Percentiles rank a stretch among this genome's conserved stretches.
Conservation (phyloP, 2,888 invertebrate genomes). For the Agriopis aurantiaria region DNA sequence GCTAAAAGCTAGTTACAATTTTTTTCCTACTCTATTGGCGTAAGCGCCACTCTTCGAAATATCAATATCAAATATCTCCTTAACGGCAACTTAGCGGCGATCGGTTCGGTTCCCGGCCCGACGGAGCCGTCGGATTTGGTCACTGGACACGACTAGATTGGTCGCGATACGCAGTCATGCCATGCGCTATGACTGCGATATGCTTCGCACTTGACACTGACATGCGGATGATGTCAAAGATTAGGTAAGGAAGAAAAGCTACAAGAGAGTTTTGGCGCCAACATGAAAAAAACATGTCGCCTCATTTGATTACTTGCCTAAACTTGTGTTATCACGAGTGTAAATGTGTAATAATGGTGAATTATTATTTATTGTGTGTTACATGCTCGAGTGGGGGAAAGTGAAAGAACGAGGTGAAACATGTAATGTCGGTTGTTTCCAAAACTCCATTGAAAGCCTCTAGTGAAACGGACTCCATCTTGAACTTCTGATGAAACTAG, state of each 20-base stretch:
- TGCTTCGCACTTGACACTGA: conserved; percentile 54
- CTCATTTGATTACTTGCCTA: too few relatives aligned
- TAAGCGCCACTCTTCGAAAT: background rate
- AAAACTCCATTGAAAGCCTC: too few relatives aligned
- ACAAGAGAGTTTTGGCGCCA: background rate
- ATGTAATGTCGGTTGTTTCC: too few relatives aligned
- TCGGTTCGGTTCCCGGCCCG: conserved; percentile 6
- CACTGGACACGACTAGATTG: conserved; percentile 43
- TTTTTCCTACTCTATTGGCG: background rate
- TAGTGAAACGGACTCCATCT: too few relatives aligned
- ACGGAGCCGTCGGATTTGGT: conserved; percentile 51
- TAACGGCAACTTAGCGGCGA: background rate
- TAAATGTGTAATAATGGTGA: too few relatives aligned
- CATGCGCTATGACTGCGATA: conserved; percentile 27
- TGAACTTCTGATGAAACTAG: too few relatives aligned
- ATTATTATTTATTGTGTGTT: too few relatives aligned
- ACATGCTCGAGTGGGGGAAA: too few relatives aligned
- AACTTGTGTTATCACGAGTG: too few relatives aligned
- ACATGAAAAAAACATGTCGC: background rate
- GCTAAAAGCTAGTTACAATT: background rate
- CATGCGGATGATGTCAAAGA: conserved; percentile 30
- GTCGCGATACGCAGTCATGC: conserved; percentile 13
- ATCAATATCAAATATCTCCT: background rate
- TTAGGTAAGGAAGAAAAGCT: background rate
- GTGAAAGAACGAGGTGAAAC: too few relatives aligned